Conservation (phyloP, 1,140 invertebrate species). For the Metaphire vulgaris region DNA sequence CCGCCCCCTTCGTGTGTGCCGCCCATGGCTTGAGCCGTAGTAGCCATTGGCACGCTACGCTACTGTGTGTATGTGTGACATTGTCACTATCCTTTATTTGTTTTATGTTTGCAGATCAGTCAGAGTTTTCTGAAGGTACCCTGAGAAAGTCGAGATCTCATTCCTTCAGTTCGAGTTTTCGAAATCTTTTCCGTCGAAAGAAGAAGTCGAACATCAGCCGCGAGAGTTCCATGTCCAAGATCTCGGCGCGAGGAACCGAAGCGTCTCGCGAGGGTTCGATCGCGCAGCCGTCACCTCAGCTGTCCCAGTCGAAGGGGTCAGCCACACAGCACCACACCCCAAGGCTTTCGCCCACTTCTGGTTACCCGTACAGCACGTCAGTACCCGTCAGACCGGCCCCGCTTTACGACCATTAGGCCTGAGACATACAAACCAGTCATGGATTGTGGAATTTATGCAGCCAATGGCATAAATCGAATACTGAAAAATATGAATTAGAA, state of each 20-base stretch:
- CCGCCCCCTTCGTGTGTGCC: no score
- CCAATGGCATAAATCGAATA: no score
- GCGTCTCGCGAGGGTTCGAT: constrained; percentile 10
- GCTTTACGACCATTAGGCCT: constrained; percentile 23
- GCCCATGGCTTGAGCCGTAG: no score
- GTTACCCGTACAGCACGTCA: constrained; percentile 18
- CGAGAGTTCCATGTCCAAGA: constrained; percentile 19
- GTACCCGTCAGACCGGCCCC: constrained; percentile 16
- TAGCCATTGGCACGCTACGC: no score
- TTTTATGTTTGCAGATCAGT: not conserved
- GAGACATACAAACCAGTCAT: no score
- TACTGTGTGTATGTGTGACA: no score
- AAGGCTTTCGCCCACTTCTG: not conserved
- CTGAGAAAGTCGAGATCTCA: constrained; percentile 22
- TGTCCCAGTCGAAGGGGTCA: not conserved
- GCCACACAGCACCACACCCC: not conserved
- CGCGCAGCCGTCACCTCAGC: constrained; percentile 1
- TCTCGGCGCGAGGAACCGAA: constrained; percentile 2
- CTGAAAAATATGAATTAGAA: no score
- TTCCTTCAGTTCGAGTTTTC: constrained; percentile 24
- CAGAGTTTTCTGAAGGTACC: constrained; percentile 14
- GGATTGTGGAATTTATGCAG: no score
- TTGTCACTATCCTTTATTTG: no score
- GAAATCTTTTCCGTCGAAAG: constrained; percentile 14
- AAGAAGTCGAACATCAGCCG: constrained; percentile 14